These are phyloP conservation scores for Pycnonotus jocosus DNA, from an alignment of 2,113 vertebrate genomes.

Conservation along the genomic window DNA sequence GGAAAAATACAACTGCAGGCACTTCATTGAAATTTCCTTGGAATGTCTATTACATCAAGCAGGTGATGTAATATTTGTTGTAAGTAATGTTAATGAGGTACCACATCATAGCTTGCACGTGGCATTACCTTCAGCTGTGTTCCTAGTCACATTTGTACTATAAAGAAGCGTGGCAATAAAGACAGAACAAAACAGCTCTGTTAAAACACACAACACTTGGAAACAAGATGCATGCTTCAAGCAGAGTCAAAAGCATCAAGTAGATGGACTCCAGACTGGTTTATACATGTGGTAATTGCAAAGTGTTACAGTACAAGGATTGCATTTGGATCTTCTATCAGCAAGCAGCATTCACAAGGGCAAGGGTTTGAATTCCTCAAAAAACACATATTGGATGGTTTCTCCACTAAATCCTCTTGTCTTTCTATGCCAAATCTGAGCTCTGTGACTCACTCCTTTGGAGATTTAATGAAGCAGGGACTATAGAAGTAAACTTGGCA, in stretches of 20 bases:
- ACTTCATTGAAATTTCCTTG: conserved; percentile 63
- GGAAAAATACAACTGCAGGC: conserved; percentile 67
- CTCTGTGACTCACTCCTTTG: background rate
- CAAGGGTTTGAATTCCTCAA: background rate
- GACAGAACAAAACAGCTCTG: conserved; percentile 94
- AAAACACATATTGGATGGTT: background rate
- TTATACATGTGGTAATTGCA: background rate
- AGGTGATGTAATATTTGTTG: conserved; percentile 81
- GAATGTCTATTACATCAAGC: conserved; percentile 79
- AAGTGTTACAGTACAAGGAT: background rate
- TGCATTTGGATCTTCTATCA: background rate
- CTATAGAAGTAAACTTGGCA: background rate
- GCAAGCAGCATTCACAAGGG: background rate
- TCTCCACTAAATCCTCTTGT: background rate
- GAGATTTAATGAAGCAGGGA: background rate
- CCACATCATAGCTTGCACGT: conserved; percentile 72
- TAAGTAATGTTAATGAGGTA: conserved; percentile 84
- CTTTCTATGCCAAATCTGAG: background rate
- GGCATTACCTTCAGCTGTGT: conserved; percentile 90
- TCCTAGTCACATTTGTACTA: conserved; percentile 99
- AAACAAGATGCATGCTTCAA: conserved; percentile 70
- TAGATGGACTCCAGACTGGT: background rate
- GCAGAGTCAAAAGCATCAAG: conserved; percentile 36
- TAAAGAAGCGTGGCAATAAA: conserved; percentile 91
- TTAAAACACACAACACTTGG: conserved; percentile 78